Conservation (phyloP, 1,140 invertebrate genomes). For the Phthorimaea operculella region DNA sequence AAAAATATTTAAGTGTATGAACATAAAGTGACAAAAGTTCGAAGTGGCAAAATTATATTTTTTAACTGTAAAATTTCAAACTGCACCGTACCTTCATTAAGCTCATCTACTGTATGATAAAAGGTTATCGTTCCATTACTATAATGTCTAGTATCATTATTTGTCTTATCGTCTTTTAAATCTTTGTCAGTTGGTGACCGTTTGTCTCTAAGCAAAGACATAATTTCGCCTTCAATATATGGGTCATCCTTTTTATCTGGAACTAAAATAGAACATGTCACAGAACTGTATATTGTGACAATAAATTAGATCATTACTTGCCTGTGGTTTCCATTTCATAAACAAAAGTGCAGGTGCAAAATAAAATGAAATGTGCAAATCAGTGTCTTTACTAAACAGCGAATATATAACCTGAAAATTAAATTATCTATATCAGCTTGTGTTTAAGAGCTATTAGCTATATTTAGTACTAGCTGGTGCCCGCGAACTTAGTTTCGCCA, state of each 20-base stretch:
- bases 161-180: background rate
- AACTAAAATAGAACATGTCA: background rate
- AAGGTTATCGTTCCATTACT: conserved; percentile 31
- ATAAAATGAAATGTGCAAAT: conserved; percentile 28
- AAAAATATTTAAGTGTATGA: conserved; percentile 11
- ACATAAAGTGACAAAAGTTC: no score
- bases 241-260: background rate
- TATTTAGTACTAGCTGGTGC: no score
- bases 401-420: conserved; percentile 52
- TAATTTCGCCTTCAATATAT: conserved; percentile 20
- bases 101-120: conserved; percentile 41
- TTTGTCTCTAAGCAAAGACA: conserved; percentile 22
- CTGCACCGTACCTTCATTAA: conserved; percentile 44
- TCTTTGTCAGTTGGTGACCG: conserved; percentile 23
- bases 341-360: conserved; percentile 29
- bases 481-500: no score
- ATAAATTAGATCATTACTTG: background rate
- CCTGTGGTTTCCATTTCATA: conserved; percentile 11
- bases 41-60: no score
- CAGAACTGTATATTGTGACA: background rate
- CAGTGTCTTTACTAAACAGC: conserved; percentile 34
- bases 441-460: no score
- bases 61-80: no score
- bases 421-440: background rate
- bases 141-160: conserved; percentile 8